phyloP scores from a whole-genome alignment of 2,797 vertebrate species.

The Melanotaenia parkinsoni region DNA sequence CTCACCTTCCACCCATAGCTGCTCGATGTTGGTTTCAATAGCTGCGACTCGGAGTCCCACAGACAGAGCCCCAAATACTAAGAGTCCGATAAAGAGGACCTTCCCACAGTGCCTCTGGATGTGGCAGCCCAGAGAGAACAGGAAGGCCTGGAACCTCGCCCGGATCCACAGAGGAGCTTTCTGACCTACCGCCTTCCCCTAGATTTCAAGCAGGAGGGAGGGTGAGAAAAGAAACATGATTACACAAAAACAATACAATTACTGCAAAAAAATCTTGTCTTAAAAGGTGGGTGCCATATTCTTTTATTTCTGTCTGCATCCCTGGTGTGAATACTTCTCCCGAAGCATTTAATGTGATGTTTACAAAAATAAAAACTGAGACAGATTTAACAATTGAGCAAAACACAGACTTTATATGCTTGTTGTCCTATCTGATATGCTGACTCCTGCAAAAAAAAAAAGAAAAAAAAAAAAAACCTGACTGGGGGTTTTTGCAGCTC shows the following conservation, averaged over 20 bases:
- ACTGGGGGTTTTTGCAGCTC: neutral
- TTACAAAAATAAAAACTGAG: neutral
- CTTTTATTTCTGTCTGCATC: neutral
- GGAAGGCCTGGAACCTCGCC: conserved; percentile 93
- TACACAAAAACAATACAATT: conserved; percentile 16
- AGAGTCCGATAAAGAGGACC: conserved; percentile 96
- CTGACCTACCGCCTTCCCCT: conserved; percentile 91
- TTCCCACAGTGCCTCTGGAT: conserved; percentile 98
- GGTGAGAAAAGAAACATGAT: conserved; percentile 57
- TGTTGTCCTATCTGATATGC: conserved; percentile 4
- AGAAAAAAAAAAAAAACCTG: too few relatives aligned
- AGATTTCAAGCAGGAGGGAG: conserved; percentile 62
- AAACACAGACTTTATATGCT: neutral
- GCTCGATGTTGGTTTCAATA: conserved; percentile 97
- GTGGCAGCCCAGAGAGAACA: conserved; percentile 96
- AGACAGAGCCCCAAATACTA: conserved; percentile 95
- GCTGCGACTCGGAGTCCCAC: conserved; percentile 93
- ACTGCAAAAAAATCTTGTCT: conserved; percentile 2
- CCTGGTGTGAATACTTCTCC: neutral
- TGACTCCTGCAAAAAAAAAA: neutral
- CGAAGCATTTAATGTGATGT: conserved; percentile 1
- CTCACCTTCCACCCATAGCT: conserved; percentile 99
- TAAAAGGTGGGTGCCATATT: conserved; percentile 1
- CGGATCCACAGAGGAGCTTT: conserved; percentile 95
- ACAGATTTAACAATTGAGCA: conserved; percentile 18